phyloP scores from a whole-genome alignment of 1,140 invertebrate species.

The Lycorma delicatula region DNA sequence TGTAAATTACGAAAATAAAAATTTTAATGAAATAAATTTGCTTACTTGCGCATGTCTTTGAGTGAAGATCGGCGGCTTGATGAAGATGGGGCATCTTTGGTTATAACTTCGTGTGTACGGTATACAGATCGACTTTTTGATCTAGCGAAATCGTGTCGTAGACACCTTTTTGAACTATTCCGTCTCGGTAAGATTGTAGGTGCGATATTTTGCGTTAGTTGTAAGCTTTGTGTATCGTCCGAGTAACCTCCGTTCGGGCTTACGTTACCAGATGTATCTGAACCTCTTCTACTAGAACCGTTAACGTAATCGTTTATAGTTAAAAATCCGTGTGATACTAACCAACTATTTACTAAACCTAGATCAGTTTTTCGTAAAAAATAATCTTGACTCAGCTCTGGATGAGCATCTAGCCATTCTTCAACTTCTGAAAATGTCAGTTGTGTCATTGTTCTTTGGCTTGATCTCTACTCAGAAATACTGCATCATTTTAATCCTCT shows the following conservation, averaged over 20 bases:
- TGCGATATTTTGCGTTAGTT: background rate
- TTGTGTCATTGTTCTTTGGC: slow-evolving; percentile 41
- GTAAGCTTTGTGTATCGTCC: slow-evolving; percentile 15
- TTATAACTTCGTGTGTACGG: slow-evolving; percentile 36
- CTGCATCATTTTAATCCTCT: too few species aligned
- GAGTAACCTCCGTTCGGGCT: slow-evolving; percentile 20
- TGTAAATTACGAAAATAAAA: too few species aligned
- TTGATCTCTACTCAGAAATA: too few species aligned
- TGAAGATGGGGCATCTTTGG: slow-evolving; percentile 28
- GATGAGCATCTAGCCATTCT: slow-evolving; percentile 43
- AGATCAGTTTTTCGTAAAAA: slow-evolving; percentile 43
- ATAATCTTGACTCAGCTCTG: slow-evolving; percentile 39
- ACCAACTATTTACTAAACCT: slow-evolving; percentile 42
- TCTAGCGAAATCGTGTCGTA: slow-evolving; percentile 43
- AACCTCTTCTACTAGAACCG: slow-evolving; percentile 17
- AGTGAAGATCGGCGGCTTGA: slow-evolving; percentile 35
- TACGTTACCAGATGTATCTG: slow-evolving; percentile 20
- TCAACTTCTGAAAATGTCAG: slow-evolving; percentile 36
- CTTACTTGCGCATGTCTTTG: slow-evolving; percentile 40
- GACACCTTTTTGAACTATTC: slow-evolving; percentile 41
- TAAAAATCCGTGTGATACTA: slow-evolving; percentile 41
- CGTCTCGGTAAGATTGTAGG: slow-evolving; percentile 25
- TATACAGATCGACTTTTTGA: slow-evolving; percentile 43
- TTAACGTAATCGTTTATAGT: slow-evolving; percentile 35
- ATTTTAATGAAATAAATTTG: too few species aligned